phyloP scores from a whole-genome alignment of 2,888 invertebrate genomes.

The Agonopterix alstromeriana region DNA sequence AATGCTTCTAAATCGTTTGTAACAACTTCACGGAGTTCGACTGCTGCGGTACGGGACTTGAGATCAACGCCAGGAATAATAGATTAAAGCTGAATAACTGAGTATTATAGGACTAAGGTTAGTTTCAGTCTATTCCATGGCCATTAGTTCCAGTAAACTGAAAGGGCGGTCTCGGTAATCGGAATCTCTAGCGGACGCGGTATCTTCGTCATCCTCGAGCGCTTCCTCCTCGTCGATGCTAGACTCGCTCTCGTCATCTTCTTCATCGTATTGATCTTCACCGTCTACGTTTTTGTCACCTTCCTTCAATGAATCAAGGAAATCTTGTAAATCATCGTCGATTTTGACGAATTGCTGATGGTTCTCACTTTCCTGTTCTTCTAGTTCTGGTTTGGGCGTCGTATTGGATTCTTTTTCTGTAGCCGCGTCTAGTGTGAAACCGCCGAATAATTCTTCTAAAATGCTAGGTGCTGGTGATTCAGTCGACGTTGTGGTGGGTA shows the following conservation, averaged over 20 bases:
- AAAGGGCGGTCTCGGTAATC: slow-evolving; percentile 37
- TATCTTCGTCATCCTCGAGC: slow-evolving; percentile 19
- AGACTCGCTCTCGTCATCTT: slow-evolving; percentile 26
- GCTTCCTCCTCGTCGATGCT: slow-evolving; percentile 20
- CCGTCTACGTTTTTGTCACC: slow-evolving; percentile 20
- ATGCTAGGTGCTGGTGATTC: slow-evolving; percentile 30
- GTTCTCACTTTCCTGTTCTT: slow-evolving; percentile 36
- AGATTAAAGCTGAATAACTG: slow-evolving; percentile 29
- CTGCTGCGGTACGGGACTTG: slow-evolving; percentile 8
- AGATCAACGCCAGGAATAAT: slow-evolving; percentile 24
- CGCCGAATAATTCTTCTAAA: slow-evolving; percentile 46
- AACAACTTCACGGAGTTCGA: slow-evolving; percentile 8
- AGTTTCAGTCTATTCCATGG: slow-evolving; percentile 62
- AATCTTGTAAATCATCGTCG: slow-evolving; percentile 53
- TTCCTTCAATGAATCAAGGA: slow-evolving; percentile 41
- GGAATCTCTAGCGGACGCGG: slow-evolving; percentile 17
- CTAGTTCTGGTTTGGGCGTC: slow-evolving; percentile 24
- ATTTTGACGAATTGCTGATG: slow-evolving; percentile 37
- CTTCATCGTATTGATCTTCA: slow-evolving; percentile 19
- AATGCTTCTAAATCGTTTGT: slow-evolving; percentile 46
- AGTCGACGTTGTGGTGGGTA: slow-evolving; percentile 25
- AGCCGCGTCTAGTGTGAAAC: slow-evolving; percentile 40
- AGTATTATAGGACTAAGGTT: slow-evolving; percentile 19
- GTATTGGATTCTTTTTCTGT: slow-evolving; percentile 16
- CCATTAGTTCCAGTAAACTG: slow-evolving; percentile 61